Evolutionary conservation across 92 coral and sea anemone genomes (phyloP), one percentile per base, ranked within the genome.

Genomic region (Bergia puertoricense): DNA sequence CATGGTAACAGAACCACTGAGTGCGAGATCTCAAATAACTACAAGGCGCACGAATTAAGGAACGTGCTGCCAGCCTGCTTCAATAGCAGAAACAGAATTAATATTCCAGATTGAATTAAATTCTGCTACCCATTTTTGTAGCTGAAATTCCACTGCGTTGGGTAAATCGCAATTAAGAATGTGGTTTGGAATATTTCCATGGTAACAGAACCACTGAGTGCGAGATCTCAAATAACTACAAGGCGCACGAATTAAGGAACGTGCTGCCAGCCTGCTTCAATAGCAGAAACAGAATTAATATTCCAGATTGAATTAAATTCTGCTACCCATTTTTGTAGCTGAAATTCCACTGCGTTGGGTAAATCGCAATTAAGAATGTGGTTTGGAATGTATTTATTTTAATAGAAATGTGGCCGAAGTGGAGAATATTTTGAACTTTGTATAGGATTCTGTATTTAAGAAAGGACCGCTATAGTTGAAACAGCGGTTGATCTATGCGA

Each of bases 341-440:
- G 69, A 43, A 82, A 71, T 44, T 84, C 79, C 77, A 71, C 79
- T 23, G 77, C 62, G 77, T 46, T 84, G 79, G 87, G 78, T 74
- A 40, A 71, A 71, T 54, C 18, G 45, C 66, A 84, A 44, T 72
- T 46, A 37, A 71, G 37, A 44, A 45, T 23, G 23, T 84, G 79
- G 39, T 9, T 84, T 84, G 48, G 44, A 50, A 84, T 68, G 87
- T 84, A 84, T 84, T 84, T 84, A 84, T 84, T 84, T 79, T 79
- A 79, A 48, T 48, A 79, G 81, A 36, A 77, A 46, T 8, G 18
- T 23, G 43, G 66, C 37, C 59, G 59, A 23, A 22, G 39, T 66
- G 74, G 11, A 79, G 87, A 74, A 84, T 84, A 84, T 84, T 84
- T 84, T 84, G 65, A 84, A 84, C 67, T 84, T 84, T 84, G 87